Evolutionary conservation across 2,113 vertebrate species (phyloP).

Genomic region (Rhizomys pruinosus): DNA sequence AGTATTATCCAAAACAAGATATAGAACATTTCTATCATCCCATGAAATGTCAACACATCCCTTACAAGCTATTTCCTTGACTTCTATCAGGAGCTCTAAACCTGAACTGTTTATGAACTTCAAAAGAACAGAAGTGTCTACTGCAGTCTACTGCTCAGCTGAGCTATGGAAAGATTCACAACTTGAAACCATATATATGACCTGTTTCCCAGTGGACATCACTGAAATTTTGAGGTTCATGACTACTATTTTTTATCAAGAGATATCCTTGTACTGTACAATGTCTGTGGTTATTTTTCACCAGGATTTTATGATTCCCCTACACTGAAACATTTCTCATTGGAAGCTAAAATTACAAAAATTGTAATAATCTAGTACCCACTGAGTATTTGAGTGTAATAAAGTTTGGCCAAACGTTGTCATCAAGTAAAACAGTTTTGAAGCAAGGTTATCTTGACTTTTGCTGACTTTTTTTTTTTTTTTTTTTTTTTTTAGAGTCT

Average conservation of each 20-base stretch:
- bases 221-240: slow-evolving; percentile 29
- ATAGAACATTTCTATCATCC: background rate
- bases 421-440: background rate
- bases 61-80: slow-evolving; percentile 32
- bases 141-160: background rate
- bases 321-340: background rate
- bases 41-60: background rate
- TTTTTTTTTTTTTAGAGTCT: no score
- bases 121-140: background rate
- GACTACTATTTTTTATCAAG: slow-evolving; percentile 29
- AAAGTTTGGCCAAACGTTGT: slow-evolving; percentile 4
- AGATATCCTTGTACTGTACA: background rate
- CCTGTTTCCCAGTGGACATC: background rate
- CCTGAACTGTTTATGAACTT: background rate
- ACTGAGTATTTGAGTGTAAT: background rate
- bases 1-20: slow-evolving; percentile 27
- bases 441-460: slow-evolving; percentile 21
- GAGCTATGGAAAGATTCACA: background rate
- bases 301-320: slow-evolving; percentile 1
- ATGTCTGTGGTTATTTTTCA: background rate
- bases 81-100: background rate
- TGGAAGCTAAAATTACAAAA: slow-evolving; percentile 48
- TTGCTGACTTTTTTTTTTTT: no score
- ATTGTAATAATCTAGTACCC: background rate
- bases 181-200: background rate